Conservation (phyloP, 2,113 vertebrate species). For the Myrmecophaga tridactyla region DNA sequence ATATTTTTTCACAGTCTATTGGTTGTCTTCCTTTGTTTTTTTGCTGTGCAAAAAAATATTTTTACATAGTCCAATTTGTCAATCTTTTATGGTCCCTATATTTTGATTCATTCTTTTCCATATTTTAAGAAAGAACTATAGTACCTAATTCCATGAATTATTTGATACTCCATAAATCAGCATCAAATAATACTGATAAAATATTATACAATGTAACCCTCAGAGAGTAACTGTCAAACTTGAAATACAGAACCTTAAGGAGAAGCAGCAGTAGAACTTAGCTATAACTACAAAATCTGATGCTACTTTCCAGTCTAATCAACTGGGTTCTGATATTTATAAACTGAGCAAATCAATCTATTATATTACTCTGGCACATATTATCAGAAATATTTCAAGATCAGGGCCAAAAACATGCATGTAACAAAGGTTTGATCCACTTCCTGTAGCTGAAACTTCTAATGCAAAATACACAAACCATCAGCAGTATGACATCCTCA, state of each 20-base stretch:
- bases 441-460: neutral
- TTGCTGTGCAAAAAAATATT: neutral
- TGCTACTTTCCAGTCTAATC: neutral
- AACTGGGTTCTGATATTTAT: neutral
- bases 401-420: neutral
- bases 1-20: neutral
- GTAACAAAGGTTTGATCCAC: neutral
- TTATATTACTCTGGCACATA: neutral
- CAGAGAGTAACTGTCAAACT: neutral
- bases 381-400: neutral
- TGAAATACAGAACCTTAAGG: neutral
- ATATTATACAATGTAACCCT: neutral
- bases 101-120: neutral
- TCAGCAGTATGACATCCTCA: neutral
- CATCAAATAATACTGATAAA: neutral
- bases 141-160: neutral
- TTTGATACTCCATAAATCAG: neutral
- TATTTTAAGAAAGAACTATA: neutral
- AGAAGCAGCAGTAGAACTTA: neutral
- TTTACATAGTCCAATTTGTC: neutral
- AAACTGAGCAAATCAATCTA: conserved; percentile 6
- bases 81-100: neutral
- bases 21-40: neutral
- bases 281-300: neutral
- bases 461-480: neutral